Evolutionary conservation across 92 coral and sea anemone species (phyloP).

Genomic region (Meandrina meandrites): DNA sequence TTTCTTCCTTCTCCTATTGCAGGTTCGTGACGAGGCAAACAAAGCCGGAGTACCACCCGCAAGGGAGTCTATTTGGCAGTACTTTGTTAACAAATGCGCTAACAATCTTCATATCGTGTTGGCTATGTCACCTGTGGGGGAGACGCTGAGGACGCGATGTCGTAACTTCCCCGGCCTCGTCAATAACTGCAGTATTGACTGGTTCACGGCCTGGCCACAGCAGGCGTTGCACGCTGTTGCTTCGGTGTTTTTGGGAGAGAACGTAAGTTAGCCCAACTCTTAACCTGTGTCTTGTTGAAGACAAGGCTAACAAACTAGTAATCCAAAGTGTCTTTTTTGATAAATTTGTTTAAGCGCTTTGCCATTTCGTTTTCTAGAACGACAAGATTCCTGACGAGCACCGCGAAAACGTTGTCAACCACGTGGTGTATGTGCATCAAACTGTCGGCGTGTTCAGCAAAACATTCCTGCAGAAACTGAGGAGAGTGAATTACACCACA

Average conservation of each 20-base stretch:
- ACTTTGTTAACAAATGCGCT: constrained; percentile 94
- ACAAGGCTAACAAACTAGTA: too few relatives aligned
- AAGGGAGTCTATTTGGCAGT: constrained; percentile 99
- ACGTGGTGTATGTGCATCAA: constrained; percentile 98
- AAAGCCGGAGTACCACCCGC: constrained; percentile 97
- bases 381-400: constrained; percentile 97
- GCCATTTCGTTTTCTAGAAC: constrained; percentile 51
- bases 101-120: constrained; percentile 96
- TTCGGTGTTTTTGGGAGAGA: constrained; percentile 95
- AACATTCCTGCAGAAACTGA: constrained; percentile 87
- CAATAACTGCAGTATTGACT: constrained; percentile 97
- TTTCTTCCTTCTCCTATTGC: background rate
- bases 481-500: constrained; percentile 97
- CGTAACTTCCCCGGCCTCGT: constrained; percentile 99
- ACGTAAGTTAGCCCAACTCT: constrained; percentile 59
- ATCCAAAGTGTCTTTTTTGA: too few relatives aligned
- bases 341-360: too few relatives aligned
- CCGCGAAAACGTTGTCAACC: constrained; percentile 96
- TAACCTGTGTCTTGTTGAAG: too few relatives aligned
- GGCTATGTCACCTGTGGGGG: constrained; percentile 99
- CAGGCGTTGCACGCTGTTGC: constrained; percentile 99
- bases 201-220: constrained; percentile 99
- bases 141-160: constrained; percentile 94
- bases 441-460: constrained; percentile 90
- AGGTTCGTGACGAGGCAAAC: constrained; percentile 98